Conservation (phyloP, 2,888 invertebrate species). For the Tuta absoluta region DNA sequence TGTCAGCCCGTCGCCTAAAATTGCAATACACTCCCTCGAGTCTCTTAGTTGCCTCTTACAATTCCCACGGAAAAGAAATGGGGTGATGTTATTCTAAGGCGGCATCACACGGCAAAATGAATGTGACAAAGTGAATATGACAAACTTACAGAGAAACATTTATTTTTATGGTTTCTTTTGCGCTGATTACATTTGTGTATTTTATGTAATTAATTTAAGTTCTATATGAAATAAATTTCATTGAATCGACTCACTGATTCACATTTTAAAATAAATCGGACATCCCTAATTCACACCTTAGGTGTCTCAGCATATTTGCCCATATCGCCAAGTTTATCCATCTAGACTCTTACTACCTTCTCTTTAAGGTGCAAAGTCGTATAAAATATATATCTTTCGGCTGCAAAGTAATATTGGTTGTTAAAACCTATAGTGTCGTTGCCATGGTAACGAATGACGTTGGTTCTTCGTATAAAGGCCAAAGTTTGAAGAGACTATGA, state of each 20-base stretch:
- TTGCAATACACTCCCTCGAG: too few relatives aligned
- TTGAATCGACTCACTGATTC: constrained; percentile 9
- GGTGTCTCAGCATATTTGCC: background rate
- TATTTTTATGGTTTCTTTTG: too few relatives aligned
- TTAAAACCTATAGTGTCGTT: constrained; percentile 40
- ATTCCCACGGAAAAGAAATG: too few relatives aligned
- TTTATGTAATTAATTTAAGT: too few relatives aligned
- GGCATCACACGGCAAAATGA: too few relatives aligned
- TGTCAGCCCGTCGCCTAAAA: too few relatives aligned
- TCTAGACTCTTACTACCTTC: background rate
- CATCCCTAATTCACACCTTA: constrained; percentile 23
- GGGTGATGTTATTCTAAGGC: too few relatives aligned
- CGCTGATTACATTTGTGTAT: too few relatives aligned
- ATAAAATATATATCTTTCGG: background rate
- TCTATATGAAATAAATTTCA: background rate
- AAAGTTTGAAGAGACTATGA: background rate
- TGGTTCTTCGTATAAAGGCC: constrained; percentile 24
- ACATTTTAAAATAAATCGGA: background rate
- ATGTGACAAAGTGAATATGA: too few relatives aligned
- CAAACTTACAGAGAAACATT: too few relatives aligned
- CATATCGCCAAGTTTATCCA: background rate
- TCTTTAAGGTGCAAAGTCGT: constrained; percentile 17
- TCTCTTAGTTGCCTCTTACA: too few relatives aligned
- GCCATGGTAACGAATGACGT: constrained; percentile 36
- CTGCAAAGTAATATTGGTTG: constrained; percentile 4